A percentile compares a stretch with the other conserved stretches of the same genome.
phyloP scores from a whole-genome alignment of 2,797 vertebrate genomes.

The Coregonus sp. region DNA sequence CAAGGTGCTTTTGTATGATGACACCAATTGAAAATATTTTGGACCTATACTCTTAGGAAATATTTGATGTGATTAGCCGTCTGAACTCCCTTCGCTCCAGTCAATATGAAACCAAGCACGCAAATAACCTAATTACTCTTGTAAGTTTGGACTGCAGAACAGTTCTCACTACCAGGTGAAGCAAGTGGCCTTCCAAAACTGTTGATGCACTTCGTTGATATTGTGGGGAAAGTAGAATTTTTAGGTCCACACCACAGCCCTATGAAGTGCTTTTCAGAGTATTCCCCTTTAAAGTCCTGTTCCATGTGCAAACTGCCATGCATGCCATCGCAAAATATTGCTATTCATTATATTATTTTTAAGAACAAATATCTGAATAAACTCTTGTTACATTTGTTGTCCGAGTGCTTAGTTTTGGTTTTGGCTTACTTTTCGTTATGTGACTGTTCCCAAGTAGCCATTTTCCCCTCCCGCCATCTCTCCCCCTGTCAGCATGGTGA shows the following conservation, averaged over 20 bases:
- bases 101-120: slow-evolving; percentile 46
- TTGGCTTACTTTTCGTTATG: slow-evolving; percentile 82
- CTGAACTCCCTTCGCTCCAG: slow-evolving; percentile 42
- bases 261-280: slow-evolving; percentile 74
- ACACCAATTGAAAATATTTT: slow-evolving; percentile 59
- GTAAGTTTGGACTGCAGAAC: slow-evolving; percentile 76
- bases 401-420: slow-evolving; percentile 83
- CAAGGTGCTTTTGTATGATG: slow-evolving; percentile 48
- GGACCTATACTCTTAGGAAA: slow-evolving; percentile 42
- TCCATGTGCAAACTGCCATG: slow-evolving; percentile 92
- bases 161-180: slow-evolving; percentile 60
- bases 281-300: slow-evolving; percentile 94
- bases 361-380: slow-evolving; percentile 70
- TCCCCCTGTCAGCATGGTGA: slow-evolving; percentile 87
- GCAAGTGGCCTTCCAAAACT: slow-evolving; percentile 62
- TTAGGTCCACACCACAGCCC: slow-evolving; percentile 67
- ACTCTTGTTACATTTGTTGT: slow-evolving; percentile 92
- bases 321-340: slow-evolving; percentile 93
- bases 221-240: slow-evolving; percentile 66
- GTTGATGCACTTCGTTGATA: slow-evolving; percentile 51
- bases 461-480: slow-evolving; percentile 81
- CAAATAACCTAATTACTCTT: slow-evolving; percentile 47
- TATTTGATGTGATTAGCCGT: slow-evolving; percentile 55
- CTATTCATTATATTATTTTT: slow-evolving; percentile 74
- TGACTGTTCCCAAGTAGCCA: slow-evolving; percentile 85